Evolutionary conservation across 2,888 invertebrate genomes (phyloP).

Genomic region (Perithous albicinctus): DNA sequence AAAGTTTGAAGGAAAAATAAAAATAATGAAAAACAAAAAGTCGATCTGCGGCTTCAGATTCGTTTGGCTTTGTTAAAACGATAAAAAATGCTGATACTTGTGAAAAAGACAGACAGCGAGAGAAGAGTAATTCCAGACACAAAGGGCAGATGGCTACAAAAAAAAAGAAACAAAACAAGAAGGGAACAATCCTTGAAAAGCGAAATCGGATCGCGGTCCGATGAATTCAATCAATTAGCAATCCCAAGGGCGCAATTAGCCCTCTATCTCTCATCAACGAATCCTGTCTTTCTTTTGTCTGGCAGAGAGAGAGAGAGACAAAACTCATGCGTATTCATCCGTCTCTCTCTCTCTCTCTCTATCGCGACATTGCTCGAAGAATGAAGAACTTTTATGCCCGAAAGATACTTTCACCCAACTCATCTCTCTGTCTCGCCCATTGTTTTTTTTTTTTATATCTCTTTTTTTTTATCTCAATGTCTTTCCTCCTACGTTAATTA

Average conservation of each 20-base stretch:
- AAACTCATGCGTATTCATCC: slow-evolving; percentile 4
- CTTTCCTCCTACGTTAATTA: slow-evolving; percentile 39
- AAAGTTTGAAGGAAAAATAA: background rate
- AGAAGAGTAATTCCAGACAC: slow-evolving; percentile 37
- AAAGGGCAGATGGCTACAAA: slow-evolving; percentile 5
- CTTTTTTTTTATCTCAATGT: background rate
- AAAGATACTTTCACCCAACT: slow-evolving; percentile 42
- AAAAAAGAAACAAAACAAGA: slow-evolving; percentile 1
- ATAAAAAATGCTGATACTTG: background rate
- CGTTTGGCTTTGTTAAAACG: background rate
- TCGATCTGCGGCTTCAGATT: background rate
- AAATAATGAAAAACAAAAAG: background rate
- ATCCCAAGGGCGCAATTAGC: slow-evolving; percentile 55
- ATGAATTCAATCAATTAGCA: slow-evolving; percentile 67
- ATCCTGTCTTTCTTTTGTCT: slow-evolving; percentile 28
- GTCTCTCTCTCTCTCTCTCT: too few relatives aligned
- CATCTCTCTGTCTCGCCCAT: slow-evolving; percentile 15
- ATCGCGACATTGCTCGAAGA: slow-evolving; percentile 28
- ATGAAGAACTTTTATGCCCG: slow-evolving; percentile 39
- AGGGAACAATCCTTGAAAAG: slow-evolving; percentile 31
- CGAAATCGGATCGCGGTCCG: slow-evolving; percentile 56
- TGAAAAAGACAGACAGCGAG: slow-evolving; percentile 9
- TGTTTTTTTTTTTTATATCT: slow-evolving; percentile 14
- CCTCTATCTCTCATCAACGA: slow-evolving; percentile 25
- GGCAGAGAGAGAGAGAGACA: too few relatives aligned